Evolutionary conservation across 2,888 invertebrate species (phyloP), one percentile per base, ranked within the genome.

Genomic region (Meloe dianella): DNA sequence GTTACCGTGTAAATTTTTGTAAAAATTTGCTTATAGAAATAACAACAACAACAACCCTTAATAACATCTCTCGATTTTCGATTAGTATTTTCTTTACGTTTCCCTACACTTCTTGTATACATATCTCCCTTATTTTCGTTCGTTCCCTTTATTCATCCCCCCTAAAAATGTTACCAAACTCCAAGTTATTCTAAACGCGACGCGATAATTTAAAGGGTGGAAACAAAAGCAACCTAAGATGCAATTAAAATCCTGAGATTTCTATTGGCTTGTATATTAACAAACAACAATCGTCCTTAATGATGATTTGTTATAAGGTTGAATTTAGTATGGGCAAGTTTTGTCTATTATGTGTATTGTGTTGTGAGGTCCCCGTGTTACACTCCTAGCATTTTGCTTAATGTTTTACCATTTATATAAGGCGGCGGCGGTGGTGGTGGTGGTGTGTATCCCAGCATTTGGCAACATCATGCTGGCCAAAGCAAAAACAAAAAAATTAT

Each of bases 191-290:
- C 60, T 35, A 38, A 60, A 60, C 41, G 60, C 38, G 32, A 63
- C 73, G 77, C 77, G 76, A 80, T 81, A 81, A 81, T 80, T 82
- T 78, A 82, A 47, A 80, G 80, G 80, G 77, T 77, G 81, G 82
- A 82, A 83, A 83, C 83, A 82, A 83, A 83, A 83, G 82, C 82
- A 81, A 82, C 81, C 81, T 82, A 83, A 83, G 83, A 83, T 82
- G 83, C 83, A 83, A 83, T 83, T 83, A 83, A 83, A 83, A 83
- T 83, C 82, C 82, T 77, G 80, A 82, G 82, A 83, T 82, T 83
- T 83, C 83, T 78, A 83, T 83, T 83, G 83, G 83, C 78, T 77
- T 67, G 66, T 35, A 70, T 63, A 59, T 63, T 54, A 59, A 69
- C 69, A 47, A 9, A 20, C 20, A 20, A 47, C 10, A 47, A 8